Evolutionary conservation across 2,797 vertebrate genomes (phyloP), one percentile per base, ranked within the genome.

Genomic region (Eulemur rubriventer): DNA sequence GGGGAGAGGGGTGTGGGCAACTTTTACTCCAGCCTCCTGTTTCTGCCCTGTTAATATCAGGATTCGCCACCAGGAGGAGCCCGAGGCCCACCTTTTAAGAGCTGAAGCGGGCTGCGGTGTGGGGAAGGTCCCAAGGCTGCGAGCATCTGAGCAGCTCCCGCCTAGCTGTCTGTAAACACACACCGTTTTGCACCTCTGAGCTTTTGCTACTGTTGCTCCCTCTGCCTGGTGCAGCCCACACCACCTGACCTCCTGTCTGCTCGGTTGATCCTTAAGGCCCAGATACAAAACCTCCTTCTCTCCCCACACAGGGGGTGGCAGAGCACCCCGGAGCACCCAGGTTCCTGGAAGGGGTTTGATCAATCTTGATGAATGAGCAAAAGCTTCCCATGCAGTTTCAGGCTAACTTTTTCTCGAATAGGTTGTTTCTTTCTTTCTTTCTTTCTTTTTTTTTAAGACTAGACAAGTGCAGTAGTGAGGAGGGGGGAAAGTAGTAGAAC

Each of bases 21-120:
- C 38, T 59, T 78, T 55, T 20, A 24, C 18, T 55, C 26, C 41
- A 0, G 28, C 6, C 3, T 33, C 26, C 35, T 24, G 78, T 55
- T 43, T 86, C 65, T 38, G 33, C 41, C 61, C 28, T 84, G 73
- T 86, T 93, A 55, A 17, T 83, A 76, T 52, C 65, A 89, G 48
- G 18, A 5, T 2, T 3, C 0, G 83, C 93, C 97, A 93, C 89
- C 91, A 97, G 96, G 93, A 93, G 97, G 95, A 65, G 35, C 75
- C 11, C 7, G 24, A 84, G 22, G 76, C 13, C 70, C 16, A 2
- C 9, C 0, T 88, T 95, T 82, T 38, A 90, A 50, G 55, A 9
- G 6, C 12, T 35, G 61, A n/a, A 12, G 26, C 0, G 52, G 20
- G 52, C 52, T 3, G 52, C 52, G 52, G 4, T 18, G 6, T 10